Base-by-base conservation (phyloP, 2,797 vertebrate species). In the Antrozous pallidus region DNA sequence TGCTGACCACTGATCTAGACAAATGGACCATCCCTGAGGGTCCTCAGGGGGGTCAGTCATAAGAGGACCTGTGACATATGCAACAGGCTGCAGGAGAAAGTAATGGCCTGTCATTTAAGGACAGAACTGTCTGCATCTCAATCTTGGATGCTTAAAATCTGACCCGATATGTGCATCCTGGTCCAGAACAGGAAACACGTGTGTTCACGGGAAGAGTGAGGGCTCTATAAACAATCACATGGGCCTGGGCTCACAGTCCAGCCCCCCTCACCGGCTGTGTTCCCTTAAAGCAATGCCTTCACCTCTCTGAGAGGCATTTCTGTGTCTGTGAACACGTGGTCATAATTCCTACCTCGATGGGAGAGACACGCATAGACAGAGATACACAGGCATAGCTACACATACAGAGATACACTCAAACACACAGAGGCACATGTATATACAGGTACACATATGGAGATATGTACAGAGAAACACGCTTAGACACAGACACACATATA, bases 321-420 rank as follows among this genome's bases (percentile, higher is more conserved):
- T n/a, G 12, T 14, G 3, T 79, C 58, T 92, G 22, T 71, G 33
- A 89, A 56, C 4, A 20, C 24, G 9, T 1, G 9, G 7, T 31
- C 11, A 0, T 9, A n/a, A 58, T 58, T 82, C 56, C n/a, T 61
- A 2, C 54, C 38, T 92, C 0, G 0, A 49, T 42, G 40, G 8
- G 20, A n/a, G 26, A 42, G 18, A 79, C 22, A 8, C 22, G 86
- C 67, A 31, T 63, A n/a, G n/a, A n/a, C n/a, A n/a, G n/a, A n/a
- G n/a, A n/a, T n/a, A n/a, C n/a, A n/a, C n/a, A n/a, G n/a, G n/a
- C n/a, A n/a, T n/a, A n/a, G n/a, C n/a, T n/a, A n/a, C n/a, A n/a
- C n/a, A n/a, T n/a, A n/a, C n/a, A n/a, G n/a, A n/a, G n/a, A n/a
- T n/a, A n/a, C n/a, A n/a, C n/a, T n/a, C n/a, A n/a, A n/a, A n/a